A percentile compares a stretch with the other conserved stretches of the same genome.
phyloP scores from a whole-genome alignment of 1,140 invertebrate genomes.

The Pectinophora gossypiella region DNA sequence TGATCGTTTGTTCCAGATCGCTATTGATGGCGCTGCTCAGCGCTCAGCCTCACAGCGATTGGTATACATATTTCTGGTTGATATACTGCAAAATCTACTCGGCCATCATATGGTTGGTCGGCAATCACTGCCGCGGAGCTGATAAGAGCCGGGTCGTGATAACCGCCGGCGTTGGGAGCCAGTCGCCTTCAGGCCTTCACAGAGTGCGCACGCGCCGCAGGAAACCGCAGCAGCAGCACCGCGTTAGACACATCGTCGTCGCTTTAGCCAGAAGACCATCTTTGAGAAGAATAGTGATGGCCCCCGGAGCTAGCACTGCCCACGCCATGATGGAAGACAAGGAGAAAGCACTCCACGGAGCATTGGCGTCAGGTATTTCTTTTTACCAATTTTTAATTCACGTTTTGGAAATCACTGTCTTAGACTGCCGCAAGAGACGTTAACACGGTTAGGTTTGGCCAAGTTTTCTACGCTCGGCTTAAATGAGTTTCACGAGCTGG shows the following conservation, averaged over 20 bases:
- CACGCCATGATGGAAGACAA: constrained; percentile 72
- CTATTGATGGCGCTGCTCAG: constrained; percentile 66
- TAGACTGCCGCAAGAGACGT: too few species aligned
- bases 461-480: too few species aligned
- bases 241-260: constrained; percentile 50
- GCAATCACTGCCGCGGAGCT: constrained; percentile 63
- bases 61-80: constrained; percentile 62
- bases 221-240: constrained; percentile 40
- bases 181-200: constrained; percentile 57
- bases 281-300: constrained; percentile 63
- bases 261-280: constrained; percentile 62
- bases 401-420: too few species aligned
- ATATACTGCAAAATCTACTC: constrained; percentile 67
- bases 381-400: too few species aligned
- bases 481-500: too few species aligned
- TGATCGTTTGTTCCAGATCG: constrained; percentile 63
- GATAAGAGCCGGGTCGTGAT: constrained; percentile 66
- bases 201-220: constrained; percentile 66
- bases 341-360: constrained; percentile 54
- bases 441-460: too few species aligned
- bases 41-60: constrained; percentile 48
- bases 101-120: constrained; percentile 60
- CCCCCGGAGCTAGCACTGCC: constrained; percentile 62
- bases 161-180: constrained; percentile 46
- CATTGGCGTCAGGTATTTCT: constrained; percentile 51